Percentiles rank a stretch among this genome's conserved stretches.
Conservation (phyloP, 2,888 invertebrate species). For the Temnothorax ravouxi region DNA sequence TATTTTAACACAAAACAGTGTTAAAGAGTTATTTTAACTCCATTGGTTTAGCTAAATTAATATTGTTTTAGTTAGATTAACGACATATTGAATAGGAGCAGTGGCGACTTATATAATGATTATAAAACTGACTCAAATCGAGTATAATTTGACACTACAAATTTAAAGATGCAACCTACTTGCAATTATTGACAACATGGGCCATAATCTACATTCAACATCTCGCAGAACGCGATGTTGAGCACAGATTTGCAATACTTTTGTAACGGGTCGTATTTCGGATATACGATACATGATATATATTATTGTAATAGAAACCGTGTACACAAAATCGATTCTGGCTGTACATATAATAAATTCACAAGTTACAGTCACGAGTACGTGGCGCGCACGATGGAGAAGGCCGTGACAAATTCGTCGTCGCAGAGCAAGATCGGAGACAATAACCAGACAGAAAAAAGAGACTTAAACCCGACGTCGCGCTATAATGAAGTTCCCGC, state of each 20-base stretch:
- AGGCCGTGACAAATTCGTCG: constrained; percentile 50
- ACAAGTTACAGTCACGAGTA: constrained; percentile 28
- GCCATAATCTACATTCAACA: no score
- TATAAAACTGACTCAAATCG: no score
- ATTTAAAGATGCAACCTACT: background rate
- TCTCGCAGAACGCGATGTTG: background rate
- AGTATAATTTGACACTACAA: no score
- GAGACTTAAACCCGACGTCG: background rate
- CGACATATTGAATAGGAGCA: no score
- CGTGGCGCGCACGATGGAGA: constrained; percentile 73
- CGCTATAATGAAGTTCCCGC: constrained; percentile 10
- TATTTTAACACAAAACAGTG: no score
- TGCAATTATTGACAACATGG: no score
- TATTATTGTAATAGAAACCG: background rate
- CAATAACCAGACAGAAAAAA: constrained; percentile 33
- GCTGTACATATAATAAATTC: constrained; percentile 3
- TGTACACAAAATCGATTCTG: background rate
- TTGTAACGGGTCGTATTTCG: background rate
- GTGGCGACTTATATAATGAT: no score
- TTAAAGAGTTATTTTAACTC: no score
- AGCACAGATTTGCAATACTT: background rate
- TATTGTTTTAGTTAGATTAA: no score
- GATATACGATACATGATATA: background rate
- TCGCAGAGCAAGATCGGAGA: constrained; percentile 23
- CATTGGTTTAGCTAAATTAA: no score